Conservation (phyloP, 2,797 vertebrate species). For the Leucoraja ocellata region DNA sequence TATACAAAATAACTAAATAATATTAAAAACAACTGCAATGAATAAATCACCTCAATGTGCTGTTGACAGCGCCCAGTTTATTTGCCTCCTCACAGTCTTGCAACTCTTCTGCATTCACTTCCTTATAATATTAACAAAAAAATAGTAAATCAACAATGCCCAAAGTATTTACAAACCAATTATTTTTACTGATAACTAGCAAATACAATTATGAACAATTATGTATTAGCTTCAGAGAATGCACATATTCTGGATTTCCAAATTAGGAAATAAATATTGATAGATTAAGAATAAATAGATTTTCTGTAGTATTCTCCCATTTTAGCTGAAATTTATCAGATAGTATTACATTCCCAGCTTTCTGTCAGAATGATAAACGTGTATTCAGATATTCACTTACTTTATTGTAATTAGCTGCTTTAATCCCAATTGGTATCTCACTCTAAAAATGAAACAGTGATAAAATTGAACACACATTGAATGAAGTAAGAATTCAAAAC, state of each 20-base stretch:
- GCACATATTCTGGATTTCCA: neutral
- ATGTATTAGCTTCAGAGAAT: neutral
- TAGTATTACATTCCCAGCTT: neutral
- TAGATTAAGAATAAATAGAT: neutral
- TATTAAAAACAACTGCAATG: neutral
- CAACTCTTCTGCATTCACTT: constrained; percentile 60
- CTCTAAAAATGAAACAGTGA: constrained; percentile 63
- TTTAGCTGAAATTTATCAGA: neutral
- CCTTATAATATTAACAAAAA: constrained; percentile 68
- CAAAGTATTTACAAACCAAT: neutral
- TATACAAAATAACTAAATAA: neutral
- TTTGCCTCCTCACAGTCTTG: constrained; percentile 82
- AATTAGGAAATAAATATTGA: neutral
- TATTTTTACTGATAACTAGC: neutral
- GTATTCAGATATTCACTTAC: constrained; percentile 56
- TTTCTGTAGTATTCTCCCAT: neutral
- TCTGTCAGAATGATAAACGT: neutral
- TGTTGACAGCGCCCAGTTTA: constrained; percentile 88
- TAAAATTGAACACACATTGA: constrained; percentile 4
- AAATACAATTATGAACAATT: neutral
- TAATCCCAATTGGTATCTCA: constrained; percentile 86
- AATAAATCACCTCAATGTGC: constrained; percentile 73
- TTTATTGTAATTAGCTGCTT: constrained; percentile 89
- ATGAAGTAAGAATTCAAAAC: neutral
- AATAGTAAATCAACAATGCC: neutral